Percentiles rank a stretch among this genome's conserved stretches.
These are phyloP conservation scores for Pterocles gutturalis DNA, from an alignment of 2,113 vertebrate species.

Conservation along the genomic window DNA sequence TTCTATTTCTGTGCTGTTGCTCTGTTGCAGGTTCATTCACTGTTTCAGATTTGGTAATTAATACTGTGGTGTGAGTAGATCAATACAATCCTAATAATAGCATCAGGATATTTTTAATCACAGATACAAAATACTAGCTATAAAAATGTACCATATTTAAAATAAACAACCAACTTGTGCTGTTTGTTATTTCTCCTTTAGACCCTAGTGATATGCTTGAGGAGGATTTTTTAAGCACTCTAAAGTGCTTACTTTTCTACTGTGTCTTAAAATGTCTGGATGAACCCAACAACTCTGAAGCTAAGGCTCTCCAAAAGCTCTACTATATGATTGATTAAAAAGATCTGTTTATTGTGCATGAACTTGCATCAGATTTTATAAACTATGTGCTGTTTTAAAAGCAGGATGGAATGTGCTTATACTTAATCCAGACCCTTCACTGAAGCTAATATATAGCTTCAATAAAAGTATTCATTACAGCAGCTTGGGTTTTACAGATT, in stretches of 20 bases:
- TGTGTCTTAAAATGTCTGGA: background rate
- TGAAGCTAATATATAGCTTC: background rate
- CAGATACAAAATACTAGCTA: background rate
- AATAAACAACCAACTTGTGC: rapidly evolving
- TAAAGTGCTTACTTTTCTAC: background rate
- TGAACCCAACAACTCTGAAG: background rate
- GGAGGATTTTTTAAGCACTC: background rate
- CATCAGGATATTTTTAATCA: background rate
- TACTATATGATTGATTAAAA: background rate
- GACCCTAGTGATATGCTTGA: background rate
- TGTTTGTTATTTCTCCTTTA: background rate
- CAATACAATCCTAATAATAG: background rate
- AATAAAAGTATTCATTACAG: background rate
- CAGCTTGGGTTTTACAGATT: background rate
- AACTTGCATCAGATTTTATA: background rate
- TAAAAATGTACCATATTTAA: background rate
- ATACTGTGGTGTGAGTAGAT: background rate
- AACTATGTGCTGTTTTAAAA: background rate
- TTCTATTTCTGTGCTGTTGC: background rate
- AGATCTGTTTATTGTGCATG: background rate
- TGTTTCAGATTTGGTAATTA: background rate
- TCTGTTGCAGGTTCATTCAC: background rate
- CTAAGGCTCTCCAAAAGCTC: background rate
- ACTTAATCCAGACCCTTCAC: background rate
- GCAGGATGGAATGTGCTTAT: background rate